Conservation (phyloP, 2,113 vertebrate species). For the Struthidea cinerea region DNA sequence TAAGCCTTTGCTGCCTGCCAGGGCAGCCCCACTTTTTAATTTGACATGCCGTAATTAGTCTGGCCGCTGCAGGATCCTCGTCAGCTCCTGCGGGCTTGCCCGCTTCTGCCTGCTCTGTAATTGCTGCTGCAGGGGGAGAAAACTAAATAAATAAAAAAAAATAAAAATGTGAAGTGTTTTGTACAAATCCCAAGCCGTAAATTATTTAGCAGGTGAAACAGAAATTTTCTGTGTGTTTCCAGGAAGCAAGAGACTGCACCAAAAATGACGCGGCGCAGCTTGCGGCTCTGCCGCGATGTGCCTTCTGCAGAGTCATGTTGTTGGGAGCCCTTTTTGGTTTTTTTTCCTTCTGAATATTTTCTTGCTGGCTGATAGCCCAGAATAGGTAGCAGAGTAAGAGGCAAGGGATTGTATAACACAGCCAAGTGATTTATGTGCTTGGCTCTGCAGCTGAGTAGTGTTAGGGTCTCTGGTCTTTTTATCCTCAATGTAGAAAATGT, state of each 20-base stretch:
- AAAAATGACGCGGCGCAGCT: not conserved
- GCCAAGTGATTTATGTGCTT: not conserved
- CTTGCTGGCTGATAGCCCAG: not conserved
- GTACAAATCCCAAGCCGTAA: not conserved
- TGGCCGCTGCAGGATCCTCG: not conserved
- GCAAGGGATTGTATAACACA: not conserved
- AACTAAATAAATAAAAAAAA: not conserved
- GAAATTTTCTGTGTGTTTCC: slow-evolving; percentile 12
- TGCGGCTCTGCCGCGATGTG: not conserved
- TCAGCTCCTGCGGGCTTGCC: slow-evolving; percentile 16
- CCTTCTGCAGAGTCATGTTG: slow-evolving; percentile 36
- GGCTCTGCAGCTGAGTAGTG: not conserved
- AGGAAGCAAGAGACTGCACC: not conserved
- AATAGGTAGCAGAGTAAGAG: not conserved
- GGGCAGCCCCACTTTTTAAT: not conserved
- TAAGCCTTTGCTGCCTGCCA: not conserved
- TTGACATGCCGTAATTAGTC: not conserved
- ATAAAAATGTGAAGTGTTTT: not conserved
- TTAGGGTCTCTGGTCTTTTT: not conserved
- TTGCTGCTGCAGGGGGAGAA: not conserved
- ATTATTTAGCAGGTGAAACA: slow-evolving; percentile 12
- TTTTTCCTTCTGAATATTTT: not conserved
- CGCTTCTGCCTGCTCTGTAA: not conserved
- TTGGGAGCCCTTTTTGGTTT: not conserved
- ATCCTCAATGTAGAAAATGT: not conserved